Conservation (phyloP, 2,113 vertebrate species). For the Chaetodon auriga region DNA sequence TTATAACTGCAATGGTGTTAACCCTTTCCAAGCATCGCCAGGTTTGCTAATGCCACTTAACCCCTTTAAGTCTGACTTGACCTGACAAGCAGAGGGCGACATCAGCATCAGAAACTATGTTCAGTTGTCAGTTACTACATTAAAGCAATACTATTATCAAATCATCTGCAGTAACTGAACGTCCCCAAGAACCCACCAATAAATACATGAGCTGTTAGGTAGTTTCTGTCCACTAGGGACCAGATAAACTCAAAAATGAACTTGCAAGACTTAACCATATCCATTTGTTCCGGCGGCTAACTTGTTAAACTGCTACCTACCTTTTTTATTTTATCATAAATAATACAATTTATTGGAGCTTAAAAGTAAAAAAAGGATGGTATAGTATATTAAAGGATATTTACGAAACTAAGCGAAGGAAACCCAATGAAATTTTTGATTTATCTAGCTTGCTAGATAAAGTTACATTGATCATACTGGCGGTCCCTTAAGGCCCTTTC, state of each 20-base stretch:
- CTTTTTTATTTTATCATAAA: too few relatives aligned
- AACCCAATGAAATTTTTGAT: not conserved
- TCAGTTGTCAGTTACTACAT: not conserved
- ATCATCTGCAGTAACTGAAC: not conserved
- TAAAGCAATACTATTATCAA: not conserved
- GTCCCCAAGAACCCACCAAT: not conserved
- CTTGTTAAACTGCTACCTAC: not conserved
- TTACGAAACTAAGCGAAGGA: not conserved
- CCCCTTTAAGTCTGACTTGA: conserved; percentile 11
- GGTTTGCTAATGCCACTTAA: conserved; percentile 32
- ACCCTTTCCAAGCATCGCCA: conserved; percentile 57
- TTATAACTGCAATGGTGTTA: conserved; percentile 61
- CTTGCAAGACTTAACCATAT: not conserved
- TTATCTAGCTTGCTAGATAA: too few relatives aligned
- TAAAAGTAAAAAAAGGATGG: not conserved
- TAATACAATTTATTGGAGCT: not conserved
- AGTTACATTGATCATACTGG: too few relatives aligned
- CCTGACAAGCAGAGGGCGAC: not conserved
- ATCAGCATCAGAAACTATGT: not conserved
- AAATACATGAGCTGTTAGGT: not conserved
- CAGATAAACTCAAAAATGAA: not conserved
- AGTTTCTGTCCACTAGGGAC: not conserved
- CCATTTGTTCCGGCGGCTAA: not conserved
- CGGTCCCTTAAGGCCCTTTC: too few relatives aligned
- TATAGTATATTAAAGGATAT: not conserved